These are phyloP conservation scores for Drosophila picticornis DNA, from an alignment of 2,888 invertebrate species.

Conservation along the genomic window DNA sequence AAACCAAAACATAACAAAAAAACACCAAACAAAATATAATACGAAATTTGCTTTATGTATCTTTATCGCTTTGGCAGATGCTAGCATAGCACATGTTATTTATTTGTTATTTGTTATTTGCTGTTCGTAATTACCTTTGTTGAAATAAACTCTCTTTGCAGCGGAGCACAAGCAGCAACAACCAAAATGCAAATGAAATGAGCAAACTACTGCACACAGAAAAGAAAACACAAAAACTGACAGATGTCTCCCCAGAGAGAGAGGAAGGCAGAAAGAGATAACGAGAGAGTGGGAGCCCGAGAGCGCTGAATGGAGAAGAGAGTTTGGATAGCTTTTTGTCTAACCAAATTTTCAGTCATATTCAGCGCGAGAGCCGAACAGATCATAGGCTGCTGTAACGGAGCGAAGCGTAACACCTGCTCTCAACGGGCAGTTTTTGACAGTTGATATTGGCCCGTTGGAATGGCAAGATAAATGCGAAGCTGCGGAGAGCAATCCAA, in stretches of 20 bases:
- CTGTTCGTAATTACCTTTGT: slow-evolving; percentile 28
- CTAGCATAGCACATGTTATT: slow-evolving; percentile 41
- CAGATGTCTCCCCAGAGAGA: slow-evolving; percentile 73
- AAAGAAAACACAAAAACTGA: slow-evolving; percentile 34
- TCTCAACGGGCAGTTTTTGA: slow-evolving; percentile 29
- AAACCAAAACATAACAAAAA: not conserved
- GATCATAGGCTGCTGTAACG: slow-evolving; percentile 29
- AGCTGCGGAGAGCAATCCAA: slow-evolving; percentile 21
- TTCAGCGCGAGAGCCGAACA: slow-evolving; percentile 52
- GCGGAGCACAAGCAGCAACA: slow-evolving; percentile 1
- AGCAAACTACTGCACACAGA: slow-evolving; percentile 15
- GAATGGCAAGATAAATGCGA: slow-evolving; percentile 38
- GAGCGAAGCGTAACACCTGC: slow-evolving; percentile 33
- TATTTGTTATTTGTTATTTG: slow-evolving; percentile 21
- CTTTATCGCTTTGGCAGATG: slow-evolving; percentile 7
- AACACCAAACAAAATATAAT: not conserved
- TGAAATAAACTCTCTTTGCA: slow-evolving; percentile 15
- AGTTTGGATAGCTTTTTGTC: slow-evolving; percentile 20
- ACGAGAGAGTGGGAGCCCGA: slow-evolving; percentile 2
- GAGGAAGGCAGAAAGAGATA: slow-evolving; percentile 29
- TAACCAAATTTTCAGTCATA: slow-evolving; percentile 31
- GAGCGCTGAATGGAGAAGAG: slow-evolving; percentile 8
- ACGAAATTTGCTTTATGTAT: not conserved
- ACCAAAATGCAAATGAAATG: slow-evolving; percentile 38
- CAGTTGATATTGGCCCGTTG: slow-evolving; percentile 45